Evolutionary conservation across 2,888 invertebrate species (phyloP).

Genomic region (Harmothoe impar): DNA sequence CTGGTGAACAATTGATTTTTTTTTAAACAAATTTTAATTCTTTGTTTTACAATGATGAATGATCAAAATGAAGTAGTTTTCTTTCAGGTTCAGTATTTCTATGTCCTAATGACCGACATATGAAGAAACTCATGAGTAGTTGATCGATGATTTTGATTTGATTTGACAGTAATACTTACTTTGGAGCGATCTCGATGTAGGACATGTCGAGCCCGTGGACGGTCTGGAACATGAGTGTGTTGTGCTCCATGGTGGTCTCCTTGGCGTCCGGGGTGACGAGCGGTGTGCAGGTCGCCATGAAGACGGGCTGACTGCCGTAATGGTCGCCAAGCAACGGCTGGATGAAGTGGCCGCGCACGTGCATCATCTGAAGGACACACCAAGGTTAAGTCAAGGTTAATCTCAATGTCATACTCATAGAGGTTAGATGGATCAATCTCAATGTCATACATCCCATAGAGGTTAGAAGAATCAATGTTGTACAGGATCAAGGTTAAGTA

Average conservation of each 20-base stretch:
- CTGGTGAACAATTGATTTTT: no score
- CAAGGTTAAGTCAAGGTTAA: constrained; percentile 55
- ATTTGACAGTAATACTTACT: constrained; percentile 88
- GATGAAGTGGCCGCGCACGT: constrained; percentile 97
- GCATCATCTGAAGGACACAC: constrained; percentile 90
- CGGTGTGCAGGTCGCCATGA: constrained; percentile 97
- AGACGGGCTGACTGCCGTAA: constrained; percentile 89
- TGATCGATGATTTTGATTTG: no score
- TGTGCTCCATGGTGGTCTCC: constrained; percentile 91
- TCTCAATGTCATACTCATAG: not conserved
- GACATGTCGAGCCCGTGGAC: constrained; percentile 99
- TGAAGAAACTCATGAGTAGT: no score
- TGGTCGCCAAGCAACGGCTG: constrained; percentile 75
- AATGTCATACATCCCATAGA: no score
- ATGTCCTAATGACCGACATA: no score
- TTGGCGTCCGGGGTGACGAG: constrained; percentile 99
- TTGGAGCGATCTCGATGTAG: constrained; percentile 96
- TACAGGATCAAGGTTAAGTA: no score
- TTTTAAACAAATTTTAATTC: no score
- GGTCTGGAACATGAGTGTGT: constrained; percentile 98
- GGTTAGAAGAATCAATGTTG: no score
- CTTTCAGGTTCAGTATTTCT: no score
- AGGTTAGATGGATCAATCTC: no score
- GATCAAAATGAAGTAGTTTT: no score
- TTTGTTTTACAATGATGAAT: no score